A percentile compares a stretch with the other conserved stretches of the same genome.
Conservation (phyloP, 2,113 vertebrate species). For the Eurystomus gularis region DNA sequence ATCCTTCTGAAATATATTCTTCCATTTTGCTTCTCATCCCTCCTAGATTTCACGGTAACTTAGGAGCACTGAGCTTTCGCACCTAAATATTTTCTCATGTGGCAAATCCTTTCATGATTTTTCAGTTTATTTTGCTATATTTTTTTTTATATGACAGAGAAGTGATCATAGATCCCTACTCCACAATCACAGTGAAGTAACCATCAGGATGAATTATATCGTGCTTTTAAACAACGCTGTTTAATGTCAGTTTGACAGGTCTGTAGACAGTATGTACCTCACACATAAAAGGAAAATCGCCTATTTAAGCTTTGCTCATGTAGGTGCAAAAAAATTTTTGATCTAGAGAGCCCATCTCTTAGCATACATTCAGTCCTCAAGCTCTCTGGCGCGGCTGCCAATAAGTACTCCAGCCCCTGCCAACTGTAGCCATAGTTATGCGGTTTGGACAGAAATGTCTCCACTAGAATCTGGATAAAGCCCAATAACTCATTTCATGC, state of each 20-base stretch:
- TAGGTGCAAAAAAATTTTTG: neutral
- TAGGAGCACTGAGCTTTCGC: neutral
- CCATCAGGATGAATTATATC: neutral
- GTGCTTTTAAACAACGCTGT: neutral
- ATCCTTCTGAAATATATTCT: neutral
- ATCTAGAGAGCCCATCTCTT: neutral
- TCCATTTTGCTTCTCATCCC: neutral
- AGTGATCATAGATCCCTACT: neutral
- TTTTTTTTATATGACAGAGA: neutral
- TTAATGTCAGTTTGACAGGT: neutral
- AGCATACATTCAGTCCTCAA: neutral
- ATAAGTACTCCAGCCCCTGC: neutral
- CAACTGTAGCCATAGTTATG: constrained; percentile 28
- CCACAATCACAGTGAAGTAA: neutral
- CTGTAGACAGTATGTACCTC: neutral
- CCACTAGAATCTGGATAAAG: constrained; percentile 36
- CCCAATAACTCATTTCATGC: constrained; percentile 34
- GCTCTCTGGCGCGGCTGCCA: neutral
- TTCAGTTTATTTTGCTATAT: neutral
- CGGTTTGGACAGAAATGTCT: constrained; percentile 20
- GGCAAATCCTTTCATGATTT: neutral
- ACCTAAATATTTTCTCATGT: neutral
- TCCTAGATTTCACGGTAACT: neutral
- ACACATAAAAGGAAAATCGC: neutral
- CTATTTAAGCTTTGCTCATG: neutral